Percentiles rank a stretch among this genome's conserved stretches.
Evolutionary conservation across 2,113 vertebrate species (phyloP).

Genomic region (Plestiodon gilberti): DNA sequence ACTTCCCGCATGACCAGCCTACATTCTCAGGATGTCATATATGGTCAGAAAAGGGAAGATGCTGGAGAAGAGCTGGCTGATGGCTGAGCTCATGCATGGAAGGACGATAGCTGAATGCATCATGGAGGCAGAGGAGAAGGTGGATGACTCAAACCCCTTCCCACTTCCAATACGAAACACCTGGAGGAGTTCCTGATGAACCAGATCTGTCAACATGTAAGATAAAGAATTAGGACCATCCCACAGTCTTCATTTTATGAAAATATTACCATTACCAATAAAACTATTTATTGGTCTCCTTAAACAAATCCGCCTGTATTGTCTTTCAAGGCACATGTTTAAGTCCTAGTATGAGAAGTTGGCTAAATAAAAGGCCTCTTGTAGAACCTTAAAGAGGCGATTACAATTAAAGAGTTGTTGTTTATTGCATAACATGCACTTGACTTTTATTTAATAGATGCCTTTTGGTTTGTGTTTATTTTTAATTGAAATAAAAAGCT

Average conservation of each 20-base stretch:
- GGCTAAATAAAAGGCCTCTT: neutral
- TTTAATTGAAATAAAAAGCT: constrained; percentile 37
- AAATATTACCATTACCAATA: neutral
- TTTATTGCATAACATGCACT: neutral
- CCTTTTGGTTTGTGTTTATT: constrained; percentile 48
- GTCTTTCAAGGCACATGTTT: neutral
- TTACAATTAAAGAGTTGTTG: neutral
- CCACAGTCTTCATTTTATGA: constrained; percentile 9
- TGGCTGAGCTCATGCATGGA: no score
- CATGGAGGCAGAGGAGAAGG: no score
- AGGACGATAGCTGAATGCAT: no score
- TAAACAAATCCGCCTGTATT: constrained; percentile 32
- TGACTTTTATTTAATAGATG: neutral
- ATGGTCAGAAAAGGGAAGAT: no score
- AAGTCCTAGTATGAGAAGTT: neutral
- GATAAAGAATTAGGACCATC: neutral
- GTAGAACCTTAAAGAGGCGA: neutral
- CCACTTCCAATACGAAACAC: no score
- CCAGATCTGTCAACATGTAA: no score
- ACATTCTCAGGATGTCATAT: no score
- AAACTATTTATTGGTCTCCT: constrained; percentile 33
- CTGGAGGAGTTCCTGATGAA: no score
- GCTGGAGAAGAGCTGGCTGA: no score
- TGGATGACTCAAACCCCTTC: no score
- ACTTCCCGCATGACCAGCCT: no score